phyloP scores from a whole-genome alignment of 2,888 invertebrate genomes.

The Nyleta sp. region DNA sequence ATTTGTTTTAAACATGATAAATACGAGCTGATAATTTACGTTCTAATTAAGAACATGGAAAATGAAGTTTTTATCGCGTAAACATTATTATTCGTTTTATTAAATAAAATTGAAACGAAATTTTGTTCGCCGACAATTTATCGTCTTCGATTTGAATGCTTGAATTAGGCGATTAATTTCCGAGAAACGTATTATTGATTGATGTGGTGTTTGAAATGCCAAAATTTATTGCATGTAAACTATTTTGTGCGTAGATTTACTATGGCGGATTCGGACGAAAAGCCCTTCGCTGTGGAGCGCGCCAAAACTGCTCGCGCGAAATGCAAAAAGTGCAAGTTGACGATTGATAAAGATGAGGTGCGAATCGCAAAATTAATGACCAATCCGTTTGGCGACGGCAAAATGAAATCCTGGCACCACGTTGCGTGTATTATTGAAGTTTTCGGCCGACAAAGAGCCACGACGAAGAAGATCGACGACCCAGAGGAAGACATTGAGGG shows the following conservation, averaged over 20 bases:
- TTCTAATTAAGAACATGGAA: too few relatives aligned
- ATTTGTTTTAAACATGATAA: too few relatives aligned
- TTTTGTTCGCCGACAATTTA: too few relatives aligned
- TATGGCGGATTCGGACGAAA: conserved; percentile 78
- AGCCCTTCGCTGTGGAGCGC: conserved; percentile 88
- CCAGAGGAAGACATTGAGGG: conserved; percentile 90
- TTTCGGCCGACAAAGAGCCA: conserved; percentile 90
- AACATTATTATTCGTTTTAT: too few relatives aligned
- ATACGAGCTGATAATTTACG: too few relatives aligned
- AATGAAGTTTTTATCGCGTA: too few relatives aligned
- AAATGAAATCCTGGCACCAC: conserved; percentile 95
- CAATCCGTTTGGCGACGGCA: conserved; percentile 89
- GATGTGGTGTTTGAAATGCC: too few relatives aligned
- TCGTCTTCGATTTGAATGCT: too few relatives aligned
- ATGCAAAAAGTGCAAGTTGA: conserved; percentile 94
- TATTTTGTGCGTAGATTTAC: background rate
- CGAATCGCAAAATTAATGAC: conserved; percentile 90
- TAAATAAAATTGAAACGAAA: too few relatives aligned
- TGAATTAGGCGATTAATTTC: too few relatives aligned
- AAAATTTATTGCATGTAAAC: too few relatives aligned
- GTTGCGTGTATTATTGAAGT: conserved; percentile 91
- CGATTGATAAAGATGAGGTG: conserved; percentile 88
- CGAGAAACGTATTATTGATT: too few relatives aligned
- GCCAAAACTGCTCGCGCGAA: conserved; percentile 92
- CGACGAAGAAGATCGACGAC: conserved; percentile 91